These are phyloP conservation scores for Mimas tiliae DNA, from an alignment of 2,888 invertebrate species.

Conservation along the genomic window DNA sequence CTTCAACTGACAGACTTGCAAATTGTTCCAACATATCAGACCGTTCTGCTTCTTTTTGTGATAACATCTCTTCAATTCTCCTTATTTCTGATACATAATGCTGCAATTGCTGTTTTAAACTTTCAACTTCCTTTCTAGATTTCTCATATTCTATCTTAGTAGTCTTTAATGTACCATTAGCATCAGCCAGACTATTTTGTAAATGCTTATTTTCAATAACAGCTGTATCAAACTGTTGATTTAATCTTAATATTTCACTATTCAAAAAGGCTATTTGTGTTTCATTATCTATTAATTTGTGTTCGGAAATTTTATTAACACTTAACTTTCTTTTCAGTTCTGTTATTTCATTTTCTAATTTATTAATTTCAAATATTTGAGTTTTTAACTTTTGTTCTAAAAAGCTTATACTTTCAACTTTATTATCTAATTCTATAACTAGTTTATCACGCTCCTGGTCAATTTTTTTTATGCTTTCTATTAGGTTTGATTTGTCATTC, in stretches of 20 bases:
- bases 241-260: constrained; percentile 84
- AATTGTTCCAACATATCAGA: constrained; percentile 92
- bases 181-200: constrained; percentile 88
- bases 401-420: constrained; percentile 87
- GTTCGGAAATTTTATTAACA: constrained; percentile 74
- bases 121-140: constrained; percentile 88
- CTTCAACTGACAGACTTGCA: constrained; percentile 90
- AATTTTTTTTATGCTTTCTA: constrained; percentile 85
- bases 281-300: constrained; percentile 77
- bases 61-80: constrained; percentile 90
- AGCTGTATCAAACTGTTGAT: constrained; percentile 84
- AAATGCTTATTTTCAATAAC: constrained; percentile 88
- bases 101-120: constrained; percentile 90
- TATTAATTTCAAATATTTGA: constrained; percentile 82
- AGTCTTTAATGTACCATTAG: constrained; percentile 86
- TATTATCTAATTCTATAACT: constrained; percentile 88
- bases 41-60: constrained; percentile 90
- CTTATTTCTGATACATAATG: constrained; percentile 93
- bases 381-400: constrained; percentile 87
- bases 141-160: constrained; percentile 88
- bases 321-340: constrained; percentile 84
- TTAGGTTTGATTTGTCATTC: constrained; percentile 86
- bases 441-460: constrained; percentile 90
- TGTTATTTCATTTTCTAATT: constrained; percentile 81
- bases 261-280: constrained; percentile 84